Conservation (phyloP, 2,797 vertebrate genomes). For the Geotrypetes seraphini region DNA sequence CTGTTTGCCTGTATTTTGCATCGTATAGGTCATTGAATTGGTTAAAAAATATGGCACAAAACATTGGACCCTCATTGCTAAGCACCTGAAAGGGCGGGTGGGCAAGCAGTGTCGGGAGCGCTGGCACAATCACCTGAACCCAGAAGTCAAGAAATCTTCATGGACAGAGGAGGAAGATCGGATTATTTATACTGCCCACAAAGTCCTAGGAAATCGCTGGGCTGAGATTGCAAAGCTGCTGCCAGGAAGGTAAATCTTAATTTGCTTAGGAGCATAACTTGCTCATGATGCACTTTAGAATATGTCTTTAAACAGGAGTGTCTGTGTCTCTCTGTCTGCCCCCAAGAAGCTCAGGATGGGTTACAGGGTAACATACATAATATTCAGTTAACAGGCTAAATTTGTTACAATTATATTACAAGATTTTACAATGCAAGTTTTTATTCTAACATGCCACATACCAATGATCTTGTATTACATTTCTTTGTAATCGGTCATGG, state of each 20-base stretch:
- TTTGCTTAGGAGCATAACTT: no score
- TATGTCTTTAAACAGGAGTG: no score
- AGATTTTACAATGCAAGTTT: no score
- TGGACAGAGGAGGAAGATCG: slow-evolving; percentile 95
- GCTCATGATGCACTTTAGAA: no score
- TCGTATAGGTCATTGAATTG: slow-evolving; percentile 85
- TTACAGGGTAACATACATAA: no score
- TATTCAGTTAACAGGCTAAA: no score
- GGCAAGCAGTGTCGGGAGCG: slow-evolving; percentile 96
- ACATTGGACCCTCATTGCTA: slow-evolving; percentile 90
- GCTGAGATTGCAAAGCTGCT: slow-evolving; percentile 94
- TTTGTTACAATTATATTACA: no score
- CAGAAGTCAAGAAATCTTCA: slow-evolving; percentile 91
- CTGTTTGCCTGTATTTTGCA: neutral
- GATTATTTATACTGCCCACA: slow-evolving; percentile 90
- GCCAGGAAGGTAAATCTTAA: slow-evolving; percentile 88
- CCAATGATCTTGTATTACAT: no score
- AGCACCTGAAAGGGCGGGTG: slow-evolving; percentile 86
- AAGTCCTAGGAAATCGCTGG: slow-evolving; percentile 91
- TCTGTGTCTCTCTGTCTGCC: no score
- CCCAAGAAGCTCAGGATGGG: no score
- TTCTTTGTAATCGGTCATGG: no score
- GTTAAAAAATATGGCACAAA: slow-evolving; percentile 91
- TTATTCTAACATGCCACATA: no score
- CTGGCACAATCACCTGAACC: slow-evolving; percentile 97